Conservation (phyloP, 1,140 invertebrate species). For the Calycopis cecrops region DNA sequence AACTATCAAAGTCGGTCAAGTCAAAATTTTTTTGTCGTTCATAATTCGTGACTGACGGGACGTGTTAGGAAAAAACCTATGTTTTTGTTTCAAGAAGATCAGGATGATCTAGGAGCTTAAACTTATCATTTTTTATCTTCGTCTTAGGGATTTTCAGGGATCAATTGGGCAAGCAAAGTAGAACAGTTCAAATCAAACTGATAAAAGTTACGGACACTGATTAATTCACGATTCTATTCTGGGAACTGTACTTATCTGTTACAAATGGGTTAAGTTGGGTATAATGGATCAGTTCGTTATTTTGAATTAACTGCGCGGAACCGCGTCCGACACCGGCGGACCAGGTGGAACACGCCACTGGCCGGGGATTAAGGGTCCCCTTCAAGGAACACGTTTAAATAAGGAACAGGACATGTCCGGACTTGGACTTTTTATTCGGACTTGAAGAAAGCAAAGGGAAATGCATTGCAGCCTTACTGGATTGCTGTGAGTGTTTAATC, state of each 20-base stretch:
- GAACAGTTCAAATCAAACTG: slow-evolving; percentile 7
- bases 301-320: slow-evolving; percentile 67
- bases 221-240: slow-evolving; percentile 1
- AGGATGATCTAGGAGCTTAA: no score
- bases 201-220: slow-evolving; percentile 2
- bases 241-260: not conserved
- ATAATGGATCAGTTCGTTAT: slow-evolving; percentile 50
- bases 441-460: no score
- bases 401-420: not conserved
- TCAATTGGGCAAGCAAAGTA: slow-evolving; percentile 1
- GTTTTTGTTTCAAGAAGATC: no score
- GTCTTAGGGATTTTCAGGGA: not conserved
- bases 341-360: slow-evolving; percentile 26
- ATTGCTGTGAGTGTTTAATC: no score
- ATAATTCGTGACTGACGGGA: no score
- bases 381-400: not conserved
- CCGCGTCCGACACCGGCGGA: slow-evolving; percentile 44
- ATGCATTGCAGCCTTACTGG: no score
- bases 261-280: slow-evolving; percentile 3
- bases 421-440: no score
- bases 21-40: no score
- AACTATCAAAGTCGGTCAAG: no score
- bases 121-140: not conserved
- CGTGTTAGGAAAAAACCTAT: no score
- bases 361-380: no score